Base-by-base conservation (phyloP, 2,888 invertebrate genomes). In the Agriotes lineatus region DNA sequence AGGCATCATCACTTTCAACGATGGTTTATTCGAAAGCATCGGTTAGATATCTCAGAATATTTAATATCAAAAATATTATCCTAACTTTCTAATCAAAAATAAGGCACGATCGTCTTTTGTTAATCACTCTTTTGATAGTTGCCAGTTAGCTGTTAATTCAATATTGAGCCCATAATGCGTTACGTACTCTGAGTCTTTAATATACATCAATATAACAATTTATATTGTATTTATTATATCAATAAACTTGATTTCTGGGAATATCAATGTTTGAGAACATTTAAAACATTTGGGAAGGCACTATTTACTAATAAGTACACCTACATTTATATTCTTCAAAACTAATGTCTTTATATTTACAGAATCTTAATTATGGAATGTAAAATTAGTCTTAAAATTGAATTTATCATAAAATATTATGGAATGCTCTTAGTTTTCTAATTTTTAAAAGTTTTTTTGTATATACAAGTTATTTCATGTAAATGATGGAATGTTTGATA, bases 101-200 rank as follows among this genome's bases (percentile, higher is more conserved):
- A 50, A 52, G 52, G 52, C 52, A 52, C 52, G 30, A 52, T 33
- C 18, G n/a, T 30, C 30, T 2, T 52, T n/a, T n/a, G n/a, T n/a
- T n/a, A n/a, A 33, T 52, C 19, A 33, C 14, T 10, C 7, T 12
- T 48, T 20, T 20, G 22, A 48, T 22, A 35, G 10, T 52, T 52
- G 48, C n/a, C n/a, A n/a, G n/a, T n/a, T n/a, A n/a, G n/a, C n/a
- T n/a, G n/a, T n/a, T n/a, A n/a, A n/a, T n/a, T n/a, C n/a, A n/a
- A n/a, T n/a, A n/a, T n/a, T n/a, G n/a, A n/a, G n/a, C n/a, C n/a
- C n/a, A n/a, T n/a, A n/a, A n/a, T n/a, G n/a, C n/a, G n/a, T n/a
- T n/a, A n/a, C n/a, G n/a, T n/a, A n/a, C n/a, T n/a, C n/a, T n/a
- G n/a, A n/a, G n/a, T n/a, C n/a, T n/a, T n/a, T n/a, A n/a, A n/a